Conservation (phyloP, 2,888 invertebrate genomes). For the Gymnocheta viridis region DNA sequence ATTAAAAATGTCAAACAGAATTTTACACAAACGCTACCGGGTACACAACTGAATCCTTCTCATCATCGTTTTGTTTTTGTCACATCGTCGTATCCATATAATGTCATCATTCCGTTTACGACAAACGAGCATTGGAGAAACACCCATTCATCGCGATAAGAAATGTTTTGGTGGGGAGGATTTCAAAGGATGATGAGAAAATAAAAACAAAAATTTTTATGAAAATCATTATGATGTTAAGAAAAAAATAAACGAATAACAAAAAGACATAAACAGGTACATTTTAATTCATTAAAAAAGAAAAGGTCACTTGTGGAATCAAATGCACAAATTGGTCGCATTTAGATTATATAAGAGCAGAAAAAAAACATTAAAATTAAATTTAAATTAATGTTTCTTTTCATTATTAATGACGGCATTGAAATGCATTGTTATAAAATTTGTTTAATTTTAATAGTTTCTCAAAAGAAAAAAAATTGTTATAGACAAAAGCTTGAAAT, state of each 20-base stretch:
- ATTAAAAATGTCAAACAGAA: conserved; percentile 70
- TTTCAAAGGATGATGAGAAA: not conserved
- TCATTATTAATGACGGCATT: not conserved
- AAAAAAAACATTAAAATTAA: conserved; percentile 2
- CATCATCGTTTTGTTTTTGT: conserved; percentile 20
- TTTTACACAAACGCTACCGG: conserved; percentile 72
- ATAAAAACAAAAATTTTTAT: not conserved
- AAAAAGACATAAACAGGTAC: conserved; percentile 35
- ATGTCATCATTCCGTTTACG: conserved; percentile 31
- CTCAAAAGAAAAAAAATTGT: too few relatives aligned
- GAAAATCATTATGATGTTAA: conserved; percentile 15
- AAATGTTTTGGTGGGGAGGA: conserved; percentile 27
- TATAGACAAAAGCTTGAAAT: too few relatives aligned
- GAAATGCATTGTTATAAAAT: not conserved
- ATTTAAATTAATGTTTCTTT: not conserved
- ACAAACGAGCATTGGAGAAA: conserved; percentile 44
- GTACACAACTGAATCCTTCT: conserved; percentile 55
- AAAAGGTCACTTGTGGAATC: conserved; percentile 34
- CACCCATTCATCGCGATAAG: conserved; percentile 47
- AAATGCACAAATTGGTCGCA: conserved; percentile 42
- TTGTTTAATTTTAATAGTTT: not conserved
- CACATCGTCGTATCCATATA: conserved; percentile 15
- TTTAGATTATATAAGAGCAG: not conserved
- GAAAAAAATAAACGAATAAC: not conserved
- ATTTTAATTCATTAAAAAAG: not conserved